A percentile compares a stretch with the other conserved stretches of the same genome.
Conservation (phyloP, 2,113 vertebrate genomes). For the Hiodon tergisus region DNA sequence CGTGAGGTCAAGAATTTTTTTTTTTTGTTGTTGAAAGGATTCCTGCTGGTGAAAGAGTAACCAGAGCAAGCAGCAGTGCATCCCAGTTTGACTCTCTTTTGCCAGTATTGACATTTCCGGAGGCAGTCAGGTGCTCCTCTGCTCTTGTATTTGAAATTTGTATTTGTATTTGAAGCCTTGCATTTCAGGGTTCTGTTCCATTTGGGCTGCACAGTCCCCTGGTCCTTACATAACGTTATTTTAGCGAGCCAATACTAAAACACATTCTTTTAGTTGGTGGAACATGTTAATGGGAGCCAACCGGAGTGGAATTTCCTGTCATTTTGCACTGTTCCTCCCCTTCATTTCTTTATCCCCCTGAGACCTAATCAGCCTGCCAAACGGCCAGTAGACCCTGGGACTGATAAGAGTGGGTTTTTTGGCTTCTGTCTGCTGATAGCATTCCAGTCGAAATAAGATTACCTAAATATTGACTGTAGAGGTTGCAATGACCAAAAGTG, state of each 20-base stretch:
- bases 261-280: conserved; percentile 32
- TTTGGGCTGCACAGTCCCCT: background rate
- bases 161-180: background rate
- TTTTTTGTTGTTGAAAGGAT: background rate
- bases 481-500: background rate
- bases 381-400: conserved; percentile 40
- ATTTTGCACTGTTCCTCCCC: conserved; percentile 52
- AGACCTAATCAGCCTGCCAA: conserved; percentile 51
- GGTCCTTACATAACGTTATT: conserved; percentile 30
- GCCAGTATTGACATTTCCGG: background rate
- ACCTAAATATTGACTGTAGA: conserved; percentile 21
- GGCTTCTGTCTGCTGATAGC: conserved; percentile 29
- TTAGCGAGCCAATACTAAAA: conserved; percentile 35
- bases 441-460: conserved; percentile 10
- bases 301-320: conserved; percentile 58
- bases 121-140: background rate
- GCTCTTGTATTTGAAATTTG: background rate
- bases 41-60: background rate
- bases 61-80: background rate
- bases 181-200: background rate
- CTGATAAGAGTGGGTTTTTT: conserved; percentile 40
- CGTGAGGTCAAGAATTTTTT: background rate
- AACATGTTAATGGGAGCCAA: conserved; percentile 35
- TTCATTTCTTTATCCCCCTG: conserved; percentile 18
- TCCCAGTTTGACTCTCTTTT: background rate